phyloP scores from a whole-genome alignment of 2,888 invertebrate species.

The Drosophila kambysellisi region DNA sequence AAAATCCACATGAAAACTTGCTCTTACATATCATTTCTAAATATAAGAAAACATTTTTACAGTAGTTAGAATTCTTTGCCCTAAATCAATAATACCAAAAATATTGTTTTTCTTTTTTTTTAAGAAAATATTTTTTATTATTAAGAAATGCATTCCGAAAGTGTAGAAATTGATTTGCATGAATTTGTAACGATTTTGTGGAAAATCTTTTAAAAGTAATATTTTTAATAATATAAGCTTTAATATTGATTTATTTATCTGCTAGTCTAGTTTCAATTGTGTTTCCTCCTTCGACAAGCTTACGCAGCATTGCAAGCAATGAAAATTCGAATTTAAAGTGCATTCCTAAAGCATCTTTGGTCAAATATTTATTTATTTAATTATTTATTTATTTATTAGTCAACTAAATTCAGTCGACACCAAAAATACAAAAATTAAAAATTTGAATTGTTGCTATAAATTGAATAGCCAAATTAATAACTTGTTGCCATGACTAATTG shows the following conservation, averaged over 20 bases:
- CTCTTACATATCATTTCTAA: neutral
- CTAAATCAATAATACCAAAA: neutral
- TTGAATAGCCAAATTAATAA: constrained; percentile 42
- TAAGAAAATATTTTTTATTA: too few relatives aligned
- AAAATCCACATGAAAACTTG: neutral
- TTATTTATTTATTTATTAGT: too few relatives aligned
- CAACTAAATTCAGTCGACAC: too few relatives aligned
- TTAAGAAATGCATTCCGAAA: too few relatives aligned
- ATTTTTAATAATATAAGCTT: neutral
- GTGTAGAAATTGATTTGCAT: neutral
- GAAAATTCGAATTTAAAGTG: constrained; percentile 13
- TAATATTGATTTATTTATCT: neutral
- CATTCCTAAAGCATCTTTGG: constrained; percentile 15
- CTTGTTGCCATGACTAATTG: constrained; percentile 52
- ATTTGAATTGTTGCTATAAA: constrained; percentile 8
- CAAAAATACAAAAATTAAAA: too few relatives aligned
- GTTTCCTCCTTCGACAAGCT: neutral
- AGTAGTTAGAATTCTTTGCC: neutral
- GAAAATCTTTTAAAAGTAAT: neutral
- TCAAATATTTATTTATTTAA: too few relatives aligned
- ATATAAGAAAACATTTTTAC: neutral
- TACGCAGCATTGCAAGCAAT: constrained; percentile 1
- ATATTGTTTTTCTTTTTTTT: neutral
- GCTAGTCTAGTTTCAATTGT: neutral
- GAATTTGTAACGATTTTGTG: neutral